Evolutionary conservation across 1,140 invertebrate species (phyloP).

Genomic region (Goniozus legneri): DNA sequence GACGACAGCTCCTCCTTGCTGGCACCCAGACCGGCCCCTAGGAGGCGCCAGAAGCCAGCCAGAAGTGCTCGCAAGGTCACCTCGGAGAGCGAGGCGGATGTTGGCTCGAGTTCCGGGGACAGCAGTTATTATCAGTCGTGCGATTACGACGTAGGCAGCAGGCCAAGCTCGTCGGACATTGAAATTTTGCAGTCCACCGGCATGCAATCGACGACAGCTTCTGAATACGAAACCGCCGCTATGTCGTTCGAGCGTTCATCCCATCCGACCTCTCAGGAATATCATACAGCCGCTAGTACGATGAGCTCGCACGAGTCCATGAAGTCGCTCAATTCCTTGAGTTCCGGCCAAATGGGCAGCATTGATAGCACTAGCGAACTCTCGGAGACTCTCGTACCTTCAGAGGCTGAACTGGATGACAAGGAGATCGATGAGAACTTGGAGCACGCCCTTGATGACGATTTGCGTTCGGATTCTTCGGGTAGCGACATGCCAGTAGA

Average conservation of each 20-base stretch:
- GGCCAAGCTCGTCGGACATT: conserved; percentile 84
- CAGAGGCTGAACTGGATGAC: conserved; percentile 62
- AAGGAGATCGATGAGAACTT: conserved; percentile 49
- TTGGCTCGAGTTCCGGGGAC: conserved; percentile 83
- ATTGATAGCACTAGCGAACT: conserved; percentile 81
- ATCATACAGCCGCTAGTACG: conserved; percentile 77
- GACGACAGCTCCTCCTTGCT: conserved; percentile 41
- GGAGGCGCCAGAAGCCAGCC: conserved; percentile 40
- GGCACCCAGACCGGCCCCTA: conserved; percentile 32
- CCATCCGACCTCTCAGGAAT: conserved; percentile 72
- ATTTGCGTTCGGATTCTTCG: conserved; percentile 36
- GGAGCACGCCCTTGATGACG: conserved; percentile 28
- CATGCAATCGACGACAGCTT: conserved; percentile 62
- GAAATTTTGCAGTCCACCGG: conserved; percentile 60
- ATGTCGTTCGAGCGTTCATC: conserved; percentile 76
- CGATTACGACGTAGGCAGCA: conserved; percentile 70
- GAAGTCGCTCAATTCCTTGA: conserved; percentile 84
- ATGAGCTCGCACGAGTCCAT: conserved; percentile 84
- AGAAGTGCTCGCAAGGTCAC: conserved; percentile 34
- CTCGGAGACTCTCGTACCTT: conserved; percentile 85
- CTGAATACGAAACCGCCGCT: conserved; percentile 85
- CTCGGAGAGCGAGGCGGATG: conserved; percentile 56
- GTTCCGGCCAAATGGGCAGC: conserved; percentile 81
- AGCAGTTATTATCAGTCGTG: conserved; percentile 88
- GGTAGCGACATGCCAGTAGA: conserved; percentile 31